Conservation (phyloP, 2,888 invertebrate genomes). For the Melanchra persicariae region DNA sequence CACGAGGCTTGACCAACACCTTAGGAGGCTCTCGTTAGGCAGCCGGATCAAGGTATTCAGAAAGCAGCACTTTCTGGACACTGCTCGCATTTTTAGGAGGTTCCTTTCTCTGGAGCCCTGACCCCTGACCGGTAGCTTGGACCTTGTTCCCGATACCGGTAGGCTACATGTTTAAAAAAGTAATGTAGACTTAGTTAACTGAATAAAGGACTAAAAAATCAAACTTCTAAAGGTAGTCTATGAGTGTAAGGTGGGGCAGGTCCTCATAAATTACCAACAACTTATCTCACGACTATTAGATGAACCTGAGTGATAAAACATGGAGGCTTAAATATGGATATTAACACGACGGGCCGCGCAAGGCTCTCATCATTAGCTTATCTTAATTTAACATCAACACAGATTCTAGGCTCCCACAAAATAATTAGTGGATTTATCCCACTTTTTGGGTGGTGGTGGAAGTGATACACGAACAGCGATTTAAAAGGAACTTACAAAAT, state of each 20-base stretch:
- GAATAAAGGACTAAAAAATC: no score
- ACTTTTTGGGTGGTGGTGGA: conserved; percentile 41
- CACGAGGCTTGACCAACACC: no score
- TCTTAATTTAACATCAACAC: conserved; percentile 72
- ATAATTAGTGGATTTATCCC: conserved; percentile 77
- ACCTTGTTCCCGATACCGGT: no score
- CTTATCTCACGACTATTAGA: conserved; percentile 62
- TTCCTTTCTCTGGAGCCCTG: no score
- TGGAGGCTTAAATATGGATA: conserved; percentile 61
- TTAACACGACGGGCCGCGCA: conserved; percentile 59
- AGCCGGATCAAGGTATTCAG: no score
- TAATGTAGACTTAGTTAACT: no score
- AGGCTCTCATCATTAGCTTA: conserved; percentile 64
- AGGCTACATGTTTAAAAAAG: no score
- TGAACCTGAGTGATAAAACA: conserved; percentile 60
- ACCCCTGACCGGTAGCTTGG: no score
- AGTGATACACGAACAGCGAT: conserved; percentile 53
- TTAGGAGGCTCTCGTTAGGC: no score
- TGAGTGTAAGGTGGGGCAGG: conserved; percentile 9
- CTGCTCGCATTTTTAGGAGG: no score
- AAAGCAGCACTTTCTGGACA: no score
- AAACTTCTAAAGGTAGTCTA: not conserved
- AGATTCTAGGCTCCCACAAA: conserved; percentile 72
- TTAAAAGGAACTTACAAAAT: not conserved
- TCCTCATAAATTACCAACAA: conserved; percentile 48